Percentiles rank a stretch among this genome's conserved stretches.
Conservation (phyloP, 2,797 vertebrate genomes). For the Clarias platycephalus region DNA sequence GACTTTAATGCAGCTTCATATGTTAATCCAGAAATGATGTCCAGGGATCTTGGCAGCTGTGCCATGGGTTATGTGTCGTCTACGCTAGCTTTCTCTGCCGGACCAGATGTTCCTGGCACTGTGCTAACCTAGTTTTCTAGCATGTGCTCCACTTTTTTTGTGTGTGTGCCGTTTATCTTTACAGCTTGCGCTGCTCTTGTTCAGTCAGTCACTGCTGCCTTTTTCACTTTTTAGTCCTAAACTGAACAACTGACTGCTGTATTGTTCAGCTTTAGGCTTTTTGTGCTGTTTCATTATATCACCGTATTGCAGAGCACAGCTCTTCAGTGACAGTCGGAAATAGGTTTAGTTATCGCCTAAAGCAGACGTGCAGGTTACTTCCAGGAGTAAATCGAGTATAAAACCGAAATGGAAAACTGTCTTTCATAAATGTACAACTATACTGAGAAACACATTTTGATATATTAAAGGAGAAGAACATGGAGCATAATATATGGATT, state of each 20-base stretch:
- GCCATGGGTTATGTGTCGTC: background rate
- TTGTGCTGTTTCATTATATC: constrained; percentile 30
- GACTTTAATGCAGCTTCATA: background rate
- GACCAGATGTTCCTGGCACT: constrained; percentile 22
- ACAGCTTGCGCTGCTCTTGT: constrained; percentile 28
- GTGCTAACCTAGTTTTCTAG: constrained; percentile 25
- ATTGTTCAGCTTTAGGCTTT: constrained; percentile 32
- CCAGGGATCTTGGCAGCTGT: background rate
- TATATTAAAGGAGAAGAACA: background rate
- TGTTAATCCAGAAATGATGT: too few species aligned
- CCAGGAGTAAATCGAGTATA: background rate
- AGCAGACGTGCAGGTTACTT: background rate
- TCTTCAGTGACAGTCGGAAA: background rate
- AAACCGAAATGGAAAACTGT: background rate
- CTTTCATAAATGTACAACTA: background rate
- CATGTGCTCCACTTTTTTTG: constrained; percentile 33
- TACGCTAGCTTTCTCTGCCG: constrained; percentile 11
- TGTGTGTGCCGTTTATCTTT: constrained; percentile 13
- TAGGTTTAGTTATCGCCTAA: background rate
- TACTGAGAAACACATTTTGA: background rate
- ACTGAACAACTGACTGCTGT: constrained; percentile 35
- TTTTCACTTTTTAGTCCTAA: constrained; percentile 32
- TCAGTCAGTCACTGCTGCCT: constrained; percentile 44
- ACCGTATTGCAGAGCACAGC: constrained; percentile 18
- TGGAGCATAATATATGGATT: too few species aligned